Conservation (phyloP, 64 coral and sea anemone genomes). For the Anthopleura sola region DNA sequence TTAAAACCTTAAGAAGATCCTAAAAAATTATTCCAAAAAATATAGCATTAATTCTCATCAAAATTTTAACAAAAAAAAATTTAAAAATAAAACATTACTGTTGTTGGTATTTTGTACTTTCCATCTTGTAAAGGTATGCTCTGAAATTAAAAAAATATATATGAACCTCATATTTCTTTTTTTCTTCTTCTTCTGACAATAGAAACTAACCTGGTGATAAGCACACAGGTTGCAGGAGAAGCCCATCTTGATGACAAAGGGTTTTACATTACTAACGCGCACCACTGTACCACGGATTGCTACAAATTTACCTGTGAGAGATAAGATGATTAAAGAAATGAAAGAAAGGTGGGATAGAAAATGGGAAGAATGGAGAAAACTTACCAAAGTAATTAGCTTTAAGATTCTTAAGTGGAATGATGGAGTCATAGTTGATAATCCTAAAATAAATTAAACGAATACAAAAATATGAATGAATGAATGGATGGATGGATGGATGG, state of each 20-base stretch:
- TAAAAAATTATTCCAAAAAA: no score
- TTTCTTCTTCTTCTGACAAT: not conserved
- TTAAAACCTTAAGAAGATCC: no score
- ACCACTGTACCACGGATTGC: constrained; percentile 91
- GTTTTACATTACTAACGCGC: constrained; percentile 93
- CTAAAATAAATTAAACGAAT: not conserved
- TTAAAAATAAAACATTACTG: constrained; percentile 24
- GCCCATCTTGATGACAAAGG: constrained; percentile 88
- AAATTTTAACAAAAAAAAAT: not conserved
- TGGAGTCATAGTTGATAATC: constrained; percentile 84
- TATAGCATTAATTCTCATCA: no score
- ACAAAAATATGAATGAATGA: not conserved
- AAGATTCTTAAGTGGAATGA: constrained; percentile 75
- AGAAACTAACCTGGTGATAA: constrained; percentile 58
- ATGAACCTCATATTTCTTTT: no score
- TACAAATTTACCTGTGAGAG: constrained; percentile 79
- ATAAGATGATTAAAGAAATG: not conserved
- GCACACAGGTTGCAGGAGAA: constrained; percentile 87
- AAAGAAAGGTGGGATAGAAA: not conserved
- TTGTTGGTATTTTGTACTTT: constrained; percentile 87
- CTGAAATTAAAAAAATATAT: constrained; percentile 8
- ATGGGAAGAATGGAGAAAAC: not conserved
- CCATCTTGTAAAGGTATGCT: constrained; percentile 76
- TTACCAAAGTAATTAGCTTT: constrained; percentile 90
- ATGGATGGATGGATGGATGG: no score